Percentiles rank a stretch among this genome's conserved stretches.
Evolutionary conservation across 2,113 vertebrate genomes (phyloP).

Genomic region (Uropsilus gracilis): DNA sequence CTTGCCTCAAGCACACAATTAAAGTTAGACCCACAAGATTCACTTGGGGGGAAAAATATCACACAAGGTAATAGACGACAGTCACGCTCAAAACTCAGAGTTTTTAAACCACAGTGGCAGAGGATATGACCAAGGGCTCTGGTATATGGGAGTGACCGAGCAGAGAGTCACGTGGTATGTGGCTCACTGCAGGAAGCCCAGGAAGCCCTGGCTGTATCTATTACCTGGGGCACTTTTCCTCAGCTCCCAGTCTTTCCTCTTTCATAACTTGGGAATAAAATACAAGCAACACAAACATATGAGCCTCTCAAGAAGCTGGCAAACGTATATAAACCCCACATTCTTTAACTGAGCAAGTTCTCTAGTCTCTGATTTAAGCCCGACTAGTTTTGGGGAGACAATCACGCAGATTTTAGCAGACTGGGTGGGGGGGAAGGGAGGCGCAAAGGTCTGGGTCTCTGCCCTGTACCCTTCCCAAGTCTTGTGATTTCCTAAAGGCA

Average conservation of each 20-base stretch:
- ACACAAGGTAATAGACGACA: background rate
- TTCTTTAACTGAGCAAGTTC: conserved; percentile 21
- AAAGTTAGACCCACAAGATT: background rate
- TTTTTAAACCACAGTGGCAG: background rate
- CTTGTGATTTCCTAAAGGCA: background rate
- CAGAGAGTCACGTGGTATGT: background rate
- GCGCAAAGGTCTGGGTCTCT: background rate
- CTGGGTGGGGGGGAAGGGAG: too few species aligned
- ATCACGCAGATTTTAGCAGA: background rate
- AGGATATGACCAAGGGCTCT: conserved; percentile 16
- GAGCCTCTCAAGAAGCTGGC: background rate
- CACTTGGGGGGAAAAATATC: background rate
- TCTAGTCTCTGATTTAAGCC: background rate
- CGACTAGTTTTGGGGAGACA: background rate
- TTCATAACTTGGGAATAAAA: background rate
- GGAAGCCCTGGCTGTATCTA: background rate
- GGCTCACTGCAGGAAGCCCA: background rate
- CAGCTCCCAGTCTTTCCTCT: background rate
- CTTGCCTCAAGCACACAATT: background rate
- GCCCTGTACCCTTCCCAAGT: background rate
- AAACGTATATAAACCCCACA: background rate
- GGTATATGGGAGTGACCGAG: background rate
- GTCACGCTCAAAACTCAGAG: background rate
- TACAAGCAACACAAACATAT: background rate
- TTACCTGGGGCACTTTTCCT: background rate